A percentile compares a stretch with the other conserved stretches of the same genome.
phyloP scores from a whole-genome alignment of 2,888 invertebrate genomes.

The Stenurella melanura region DNA sequence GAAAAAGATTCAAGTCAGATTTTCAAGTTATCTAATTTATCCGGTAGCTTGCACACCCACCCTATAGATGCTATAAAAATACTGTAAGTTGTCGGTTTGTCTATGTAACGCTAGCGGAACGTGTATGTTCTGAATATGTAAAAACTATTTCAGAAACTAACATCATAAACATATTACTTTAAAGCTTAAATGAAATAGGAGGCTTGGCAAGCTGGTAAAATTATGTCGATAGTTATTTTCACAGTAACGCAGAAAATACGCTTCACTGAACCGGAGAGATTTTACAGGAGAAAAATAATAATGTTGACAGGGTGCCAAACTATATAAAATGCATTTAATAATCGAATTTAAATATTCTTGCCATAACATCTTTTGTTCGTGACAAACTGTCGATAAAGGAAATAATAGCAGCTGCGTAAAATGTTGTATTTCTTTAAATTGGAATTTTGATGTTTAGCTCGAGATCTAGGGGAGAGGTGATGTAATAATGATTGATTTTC shows the following conservation, averaged over 20 bases:
- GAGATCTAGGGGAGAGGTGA: not conserved
- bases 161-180: conserved; percentile 24
- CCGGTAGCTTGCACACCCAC: too few species aligned
- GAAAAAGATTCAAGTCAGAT: too few species aligned
- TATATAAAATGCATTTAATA: conserved; percentile 37
- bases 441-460: not conserved
- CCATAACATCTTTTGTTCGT: conserved; percentile 27
- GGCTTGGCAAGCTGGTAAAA: conserved; percentile 20
- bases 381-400: conserved; percentile 36
- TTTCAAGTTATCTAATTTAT: too few species aligned
- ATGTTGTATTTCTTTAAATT: conserved; percentile 21
- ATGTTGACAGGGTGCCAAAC: conserved; percentile 37
- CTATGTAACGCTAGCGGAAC: too few species aligned
- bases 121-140: not conserved
- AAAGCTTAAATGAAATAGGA: conserved; percentile 25
- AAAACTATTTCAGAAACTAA: conserved; percentile 1
- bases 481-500: conserved; percentile 14
- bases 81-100: too few species aligned
- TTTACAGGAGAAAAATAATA: conserved; percentile 32
- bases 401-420: conserved; percentile 23
- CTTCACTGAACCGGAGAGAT: conserved; percentile 17
- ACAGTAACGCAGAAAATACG: conserved; percentile 30
- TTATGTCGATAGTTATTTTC: conserved; percentile 31
- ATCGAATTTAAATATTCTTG: conserved; percentile 37
- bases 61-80: too few species aligned